Evolutionary conservation across 2,113 vertebrate genomes (phyloP).

Genomic region (Megaceryle maxima): DNA sequence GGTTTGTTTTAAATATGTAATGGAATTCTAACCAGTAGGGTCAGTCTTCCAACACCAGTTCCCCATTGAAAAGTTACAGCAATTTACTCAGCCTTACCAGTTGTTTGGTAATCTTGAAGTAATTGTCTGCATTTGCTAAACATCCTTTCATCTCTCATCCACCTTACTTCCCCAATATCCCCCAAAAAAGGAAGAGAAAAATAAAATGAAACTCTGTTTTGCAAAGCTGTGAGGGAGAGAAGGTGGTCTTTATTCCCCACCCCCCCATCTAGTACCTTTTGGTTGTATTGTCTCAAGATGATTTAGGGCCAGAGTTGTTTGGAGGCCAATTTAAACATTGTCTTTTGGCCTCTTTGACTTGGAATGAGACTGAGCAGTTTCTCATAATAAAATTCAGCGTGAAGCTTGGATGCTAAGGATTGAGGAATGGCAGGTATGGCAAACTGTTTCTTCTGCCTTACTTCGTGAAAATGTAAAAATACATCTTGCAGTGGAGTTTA

Average conservation of each 20-base stretch:
- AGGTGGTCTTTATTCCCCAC: background rate
- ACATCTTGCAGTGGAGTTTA: background rate
- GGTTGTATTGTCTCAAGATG: background rate
- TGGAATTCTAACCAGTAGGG: background rate
- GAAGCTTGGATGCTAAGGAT: background rate
- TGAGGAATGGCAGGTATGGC: background rate
- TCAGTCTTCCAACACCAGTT: background rate
- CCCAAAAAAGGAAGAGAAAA: background rate
- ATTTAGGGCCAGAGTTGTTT: background rate
- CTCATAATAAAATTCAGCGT: background rate
- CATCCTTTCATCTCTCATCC: background rate
- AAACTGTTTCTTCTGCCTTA: background rate
- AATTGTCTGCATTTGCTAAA: background rate
- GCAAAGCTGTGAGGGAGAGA: fast-evolving
- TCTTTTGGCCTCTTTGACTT: background rate
- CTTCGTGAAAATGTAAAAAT: background rate
- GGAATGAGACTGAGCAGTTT: background rate
- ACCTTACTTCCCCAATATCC: background rate
- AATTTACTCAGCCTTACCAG: background rate
- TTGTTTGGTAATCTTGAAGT: background rate
- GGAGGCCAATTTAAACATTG: background rate
- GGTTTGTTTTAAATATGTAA: background rate
- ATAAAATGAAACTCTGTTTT: background rate
- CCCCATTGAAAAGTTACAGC: background rate
- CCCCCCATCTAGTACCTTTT: background rate